Percentiles rank a stretch among this genome's conserved stretches.
Conservation (phyloP, 1,140 invertebrate species). For the Nomia melanderi region DNA sequence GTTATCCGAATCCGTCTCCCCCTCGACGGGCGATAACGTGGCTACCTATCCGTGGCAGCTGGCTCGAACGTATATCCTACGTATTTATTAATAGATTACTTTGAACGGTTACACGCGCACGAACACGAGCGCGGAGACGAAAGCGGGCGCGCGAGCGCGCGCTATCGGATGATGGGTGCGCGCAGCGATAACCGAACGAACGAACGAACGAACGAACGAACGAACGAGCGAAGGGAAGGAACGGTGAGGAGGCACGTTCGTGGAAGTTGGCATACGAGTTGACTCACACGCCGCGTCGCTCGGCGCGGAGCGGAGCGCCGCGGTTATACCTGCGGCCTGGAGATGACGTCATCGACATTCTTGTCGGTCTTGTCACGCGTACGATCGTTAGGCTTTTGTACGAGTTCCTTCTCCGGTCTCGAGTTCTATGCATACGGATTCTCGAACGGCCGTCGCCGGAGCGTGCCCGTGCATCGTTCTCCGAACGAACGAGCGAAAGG, state of each 20-base stretch:
- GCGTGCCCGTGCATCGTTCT: conserved; percentile 1
- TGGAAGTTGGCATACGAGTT: conserved; percentile 41
- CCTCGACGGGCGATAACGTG: not conserved
- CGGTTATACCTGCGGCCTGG: conserved; percentile 41
- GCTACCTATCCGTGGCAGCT: not conserved
- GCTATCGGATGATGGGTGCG: not conserved
- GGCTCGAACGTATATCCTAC: not conserved
- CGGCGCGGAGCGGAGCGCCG: not conserved
- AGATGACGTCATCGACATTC: conserved; percentile 62
- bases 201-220: not conserved
- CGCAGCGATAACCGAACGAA: conserved; percentile 7
- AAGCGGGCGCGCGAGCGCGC: too few relatives aligned
- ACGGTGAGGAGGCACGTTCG: conserved; percentile 20
- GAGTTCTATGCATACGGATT: conserved; percentile 30
- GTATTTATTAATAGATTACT: conserved; percentile 47
- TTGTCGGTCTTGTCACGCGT: conserved; percentile 59
- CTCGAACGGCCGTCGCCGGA: not conserved
- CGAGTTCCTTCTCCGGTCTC: conserved; percentile 51
- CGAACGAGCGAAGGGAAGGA: not conserved
- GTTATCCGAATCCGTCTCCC: not conserved
- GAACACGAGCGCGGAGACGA: not conserved
- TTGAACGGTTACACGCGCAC: not conserved
- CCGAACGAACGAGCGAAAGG: not conserved
- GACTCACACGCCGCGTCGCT: conserved; percentile 20
- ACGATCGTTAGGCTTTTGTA: conserved; percentile 62